These are phyloP conservation scores for Gymnothorax reevesii DNA, from an alignment of 2,797 vertebrate species.

Conservation along the genomic window DNA sequence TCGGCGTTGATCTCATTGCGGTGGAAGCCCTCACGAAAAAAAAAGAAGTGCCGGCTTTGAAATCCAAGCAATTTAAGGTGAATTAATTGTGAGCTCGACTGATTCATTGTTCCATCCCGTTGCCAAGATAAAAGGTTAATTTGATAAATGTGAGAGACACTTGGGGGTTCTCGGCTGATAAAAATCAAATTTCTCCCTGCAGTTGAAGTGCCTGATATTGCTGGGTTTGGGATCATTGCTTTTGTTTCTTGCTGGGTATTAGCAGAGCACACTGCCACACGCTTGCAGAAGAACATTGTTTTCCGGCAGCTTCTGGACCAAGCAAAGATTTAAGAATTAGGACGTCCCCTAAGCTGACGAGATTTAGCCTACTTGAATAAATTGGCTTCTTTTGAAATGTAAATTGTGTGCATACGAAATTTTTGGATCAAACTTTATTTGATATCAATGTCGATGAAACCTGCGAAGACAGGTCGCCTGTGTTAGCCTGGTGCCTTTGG, in stretches of 20 bases:
- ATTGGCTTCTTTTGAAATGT: not conserved
- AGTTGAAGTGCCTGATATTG: constrained; percentile 32
- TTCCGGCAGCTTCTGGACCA: not conserved
- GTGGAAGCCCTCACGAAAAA: constrained; percentile 22
- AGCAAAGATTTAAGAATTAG: not conserved
- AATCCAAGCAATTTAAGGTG: constrained; percentile 21
- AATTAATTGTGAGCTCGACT: constrained; percentile 17
- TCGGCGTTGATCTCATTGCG: constrained; percentile 20
- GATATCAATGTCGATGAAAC: not conserved
- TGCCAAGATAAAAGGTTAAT: constrained; percentile 38
- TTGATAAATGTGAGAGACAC: constrained; percentile 40
- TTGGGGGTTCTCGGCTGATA: constrained; percentile 36
- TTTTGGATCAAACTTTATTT: not conserved
- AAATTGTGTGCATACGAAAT: not conserved
- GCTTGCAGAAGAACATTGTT: not conserved
- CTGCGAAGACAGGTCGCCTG: not conserved
- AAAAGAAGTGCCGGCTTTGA: constrained; percentile 20
- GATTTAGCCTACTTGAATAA: not conserved
- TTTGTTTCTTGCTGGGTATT: constrained; percentile 11
- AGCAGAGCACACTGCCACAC: not conserved
- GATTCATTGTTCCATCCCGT: constrained; percentile 36
- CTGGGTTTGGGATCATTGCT: constrained; percentile 1
- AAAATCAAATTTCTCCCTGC: constrained; percentile 27
- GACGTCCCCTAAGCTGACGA: not conserved
- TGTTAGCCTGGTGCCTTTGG: not conserved